These are phyloP conservation scores for Melinaea menophilus DNA, from an alignment of 2,888 invertebrate genomes.

Conservation along the genomic window DNA sequence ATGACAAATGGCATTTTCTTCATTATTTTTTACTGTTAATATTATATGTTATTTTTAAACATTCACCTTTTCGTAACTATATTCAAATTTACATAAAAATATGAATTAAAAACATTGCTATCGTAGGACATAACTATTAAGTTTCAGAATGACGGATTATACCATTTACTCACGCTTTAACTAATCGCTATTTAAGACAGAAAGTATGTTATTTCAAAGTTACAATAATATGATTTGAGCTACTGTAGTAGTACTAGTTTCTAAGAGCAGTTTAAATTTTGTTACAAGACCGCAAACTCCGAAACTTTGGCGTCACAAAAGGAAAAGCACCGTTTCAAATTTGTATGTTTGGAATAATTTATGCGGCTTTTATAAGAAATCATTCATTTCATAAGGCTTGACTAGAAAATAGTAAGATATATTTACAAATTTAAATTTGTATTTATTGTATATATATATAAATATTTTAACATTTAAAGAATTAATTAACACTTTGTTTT, in stretches of 20 bases:
- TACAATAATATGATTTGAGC: not conserved
- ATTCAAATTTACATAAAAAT: too few relatives aligned
- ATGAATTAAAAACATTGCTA: not conserved
- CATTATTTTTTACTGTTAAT: too few relatives aligned
- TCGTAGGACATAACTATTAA: not conserved
- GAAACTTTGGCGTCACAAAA: conserved; percentile 11
- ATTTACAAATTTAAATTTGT: too few relatives aligned
- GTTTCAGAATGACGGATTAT: not conserved
- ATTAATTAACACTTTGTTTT: too few relatives aligned
- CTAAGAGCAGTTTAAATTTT: conserved; percentile 19
- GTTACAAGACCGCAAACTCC: conserved; percentile 17
- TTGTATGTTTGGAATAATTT: not conserved
- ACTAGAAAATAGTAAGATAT: too few relatives aligned
- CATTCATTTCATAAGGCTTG: too few relatives aligned
- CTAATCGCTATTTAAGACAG: conserved; percentile 8
- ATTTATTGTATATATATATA: too few relatives aligned
- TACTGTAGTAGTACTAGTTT: conserved; percentile 9
- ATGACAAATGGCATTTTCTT: too few relatives aligned
- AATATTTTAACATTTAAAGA: too few relatives aligned
- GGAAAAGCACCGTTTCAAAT: conserved; percentile 5
- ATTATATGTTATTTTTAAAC: too few relatives aligned
- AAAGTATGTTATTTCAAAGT: not conserved
- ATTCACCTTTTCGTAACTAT: too few relatives aligned
- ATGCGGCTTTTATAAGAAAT: not conserved
- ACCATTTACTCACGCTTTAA: not conserved